Conservation (phyloP, 53 echinoderm and acorn worm species). For the Patiria pectinifera region DNA sequence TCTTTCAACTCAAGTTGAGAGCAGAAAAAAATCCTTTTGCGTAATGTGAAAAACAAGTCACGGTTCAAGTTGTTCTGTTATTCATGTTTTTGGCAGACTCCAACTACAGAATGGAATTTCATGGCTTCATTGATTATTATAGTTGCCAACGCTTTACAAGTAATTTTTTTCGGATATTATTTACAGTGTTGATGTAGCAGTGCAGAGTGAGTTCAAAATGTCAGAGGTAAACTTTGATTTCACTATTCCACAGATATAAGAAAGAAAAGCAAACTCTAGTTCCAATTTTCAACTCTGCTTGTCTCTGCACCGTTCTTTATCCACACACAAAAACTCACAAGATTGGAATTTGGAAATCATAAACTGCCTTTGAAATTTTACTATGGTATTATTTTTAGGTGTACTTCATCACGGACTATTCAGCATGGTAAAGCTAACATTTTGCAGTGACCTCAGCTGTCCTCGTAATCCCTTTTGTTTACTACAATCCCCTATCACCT, state of each 20-base stretch:
- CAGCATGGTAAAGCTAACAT: not conserved
- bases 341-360: not conserved
- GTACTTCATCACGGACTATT: not conserved
- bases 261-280: not conserved
- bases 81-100: too few relatives aligned
- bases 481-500: constrained; percentile 41
- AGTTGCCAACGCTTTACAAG: too few relatives aligned
- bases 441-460: constrained; percentile 29
- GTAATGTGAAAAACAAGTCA: too few relatives aligned
- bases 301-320: not conserved
- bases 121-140: too few relatives aligned
- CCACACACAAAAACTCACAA: not conserved
- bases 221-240: not conserved
- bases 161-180: too few relatives aligned
- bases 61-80: too few relatives aligned
- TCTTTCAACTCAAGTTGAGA: not conserved
- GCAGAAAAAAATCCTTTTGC: not conserved
- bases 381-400: not conserved
- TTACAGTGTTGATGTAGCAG: not conserved
- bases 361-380: not conserved
- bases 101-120: too few relatives aligned
- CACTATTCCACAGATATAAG: not conserved
- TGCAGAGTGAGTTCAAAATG: too few relatives aligned
- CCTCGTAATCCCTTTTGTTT: not conserved
- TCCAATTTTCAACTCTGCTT: not conserved